Evolutionary conservation across 2,888 invertebrate species (phyloP).

Genomic region (Caenorhabditis imperialis): DNA sequence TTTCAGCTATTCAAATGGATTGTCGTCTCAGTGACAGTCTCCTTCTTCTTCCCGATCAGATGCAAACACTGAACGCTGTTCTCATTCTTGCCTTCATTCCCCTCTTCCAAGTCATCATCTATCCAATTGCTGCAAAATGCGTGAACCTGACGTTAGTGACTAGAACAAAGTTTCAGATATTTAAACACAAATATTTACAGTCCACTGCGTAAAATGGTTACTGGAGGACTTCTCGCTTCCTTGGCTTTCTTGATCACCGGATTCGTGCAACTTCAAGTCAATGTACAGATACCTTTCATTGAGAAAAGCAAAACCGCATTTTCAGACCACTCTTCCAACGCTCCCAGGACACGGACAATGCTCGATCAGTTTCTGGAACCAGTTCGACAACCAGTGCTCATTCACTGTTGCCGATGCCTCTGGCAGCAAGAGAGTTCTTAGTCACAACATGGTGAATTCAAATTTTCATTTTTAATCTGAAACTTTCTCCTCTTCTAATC

Average conservation of each 20-base stretch:
- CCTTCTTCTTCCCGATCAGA: slow-evolving; percentile 71
- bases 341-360: slow-evolving; percentile 62
- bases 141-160: slow-evolving; percentile 66
- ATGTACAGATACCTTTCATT: slow-evolving; percentile 53
- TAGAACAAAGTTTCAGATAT: no score
- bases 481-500: slow-evolving; percentile 18
- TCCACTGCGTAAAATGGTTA: slow-evolving; percentile 86
- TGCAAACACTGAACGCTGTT: slow-evolving; percentile 79
- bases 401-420: slow-evolving; percentile 33
- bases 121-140: slow-evolving; percentile 64
- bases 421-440: slow-evolving; percentile 14
- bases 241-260: slow-evolving; percentile 90
- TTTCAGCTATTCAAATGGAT: slow-evolving; percentile 72
- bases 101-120: slow-evolving; percentile 79
- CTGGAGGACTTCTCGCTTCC: slow-evolving; percentile 90
- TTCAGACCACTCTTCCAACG: slow-evolving; percentile 66
- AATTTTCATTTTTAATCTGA: slow-evolving; percentile 8
- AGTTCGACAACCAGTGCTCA: slow-evolving; percentile 38
- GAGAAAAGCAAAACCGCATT: background rate
- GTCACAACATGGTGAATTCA: slow-evolving; percentile 13
- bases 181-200: slow-evolving; percentile 15
- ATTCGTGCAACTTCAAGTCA: slow-evolving; percentile 81
- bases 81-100: slow-evolving; percentile 80
- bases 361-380: slow-evolving; percentile 69
- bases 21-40: slow-evolving; percentile 66